Base-by-base conservation (phyloP, 2,113 vertebrate species). In the Cephalopterus ornatus region DNA sequence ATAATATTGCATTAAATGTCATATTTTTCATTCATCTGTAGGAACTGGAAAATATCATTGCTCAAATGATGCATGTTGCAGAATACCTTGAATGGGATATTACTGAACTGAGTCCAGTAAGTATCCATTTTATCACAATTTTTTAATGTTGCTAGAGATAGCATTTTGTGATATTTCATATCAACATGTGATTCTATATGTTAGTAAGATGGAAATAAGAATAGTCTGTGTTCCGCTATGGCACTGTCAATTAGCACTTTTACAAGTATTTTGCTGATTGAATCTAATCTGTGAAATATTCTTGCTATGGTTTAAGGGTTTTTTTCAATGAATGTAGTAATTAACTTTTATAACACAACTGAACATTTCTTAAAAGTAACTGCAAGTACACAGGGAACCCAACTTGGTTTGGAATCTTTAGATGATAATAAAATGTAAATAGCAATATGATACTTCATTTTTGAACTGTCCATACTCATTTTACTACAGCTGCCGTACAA, bases 101-200 rank as follows among this genome's bases (percentile, higher is more conserved):
- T 95, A 99, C 99, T 6, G 99, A 99, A 92, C 98, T 99, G 42
- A 99, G 98, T 85, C 99, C 98, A 73, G 99, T 99, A 98, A 97
- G 98, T 92, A 95, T 85, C n/a, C n/a, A 28, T 91, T 81, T 88
- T 91, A 59, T 75, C 32, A 67, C 28, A 73, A 46, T 30, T 46
- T 88, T 65, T 81, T 80, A 32, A 56, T 68, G 26, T 71, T 65
- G 12, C 18, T 78, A 55, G 65, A 67, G 52, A 52, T 21, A 33
- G 7, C 7, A 49, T 44, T 74, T 55, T 56, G 13, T 80, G 24
- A 20, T 84, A 63, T 23, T 76, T 88, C 42, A 11, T 78, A 33
- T 66, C 28, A n/a, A 52, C 0, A 0, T 33, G 37, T 46, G 30
- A 56, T 44, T 89, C 20, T 61, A 1, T 39, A 5, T 30, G 7